Evolutionary conservation across 2,888 invertebrate genomes (phyloP), one percentile per base, ranked within the genome.

Genomic region (Cryptophagus acutangulus): DNA sequence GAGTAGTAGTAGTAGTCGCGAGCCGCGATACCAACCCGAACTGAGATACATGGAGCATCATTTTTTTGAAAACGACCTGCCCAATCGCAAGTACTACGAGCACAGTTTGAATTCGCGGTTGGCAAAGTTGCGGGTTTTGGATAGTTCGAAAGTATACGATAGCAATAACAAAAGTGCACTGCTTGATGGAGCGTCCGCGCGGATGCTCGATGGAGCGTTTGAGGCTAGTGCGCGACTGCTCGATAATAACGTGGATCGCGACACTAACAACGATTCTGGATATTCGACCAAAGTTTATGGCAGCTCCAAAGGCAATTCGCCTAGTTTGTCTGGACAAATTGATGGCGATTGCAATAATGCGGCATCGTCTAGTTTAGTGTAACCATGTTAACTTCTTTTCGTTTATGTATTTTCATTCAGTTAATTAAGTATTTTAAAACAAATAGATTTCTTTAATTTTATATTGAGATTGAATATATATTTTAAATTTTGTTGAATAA

Each of bases 281-380:
- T 89, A 89, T 65, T 87, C 87, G 56, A 87, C 87, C 25, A 83
- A 86, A 59, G 82, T 86, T 52, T 86, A 85, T 50, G 84, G 84
- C 1, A 84, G 84, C 50, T 83, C 84, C 4, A 82, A 84, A 58
- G 84, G 85, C 0, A 82, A 85, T 17, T 84, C 84, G n/a, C 84
- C 85, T 2, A 82, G 82, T 62, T 71, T 84, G 33, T 83, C 82
- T 20, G 80, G 79, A 28, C 65, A 67, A 52, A 63, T 61, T 33
- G 66, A 66, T 39, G 59, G 60, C 17, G 65, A 64, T 39, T 65
- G 63, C 50, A 47, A 69, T 25, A 81, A 81, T 29, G 74, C n/a
- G n/a, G n/a, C n/a, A n/a, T n/a, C 81, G 10, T 80, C 82, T 5
- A 83, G 83, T 69, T 75, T 83, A 58, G 83, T 83, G 33, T 57